These are phyloP conservation scores for Nannoperca australis DNA, from an alignment of 2,797 vertebrate genomes.

Conservation along the genomic window DNA sequence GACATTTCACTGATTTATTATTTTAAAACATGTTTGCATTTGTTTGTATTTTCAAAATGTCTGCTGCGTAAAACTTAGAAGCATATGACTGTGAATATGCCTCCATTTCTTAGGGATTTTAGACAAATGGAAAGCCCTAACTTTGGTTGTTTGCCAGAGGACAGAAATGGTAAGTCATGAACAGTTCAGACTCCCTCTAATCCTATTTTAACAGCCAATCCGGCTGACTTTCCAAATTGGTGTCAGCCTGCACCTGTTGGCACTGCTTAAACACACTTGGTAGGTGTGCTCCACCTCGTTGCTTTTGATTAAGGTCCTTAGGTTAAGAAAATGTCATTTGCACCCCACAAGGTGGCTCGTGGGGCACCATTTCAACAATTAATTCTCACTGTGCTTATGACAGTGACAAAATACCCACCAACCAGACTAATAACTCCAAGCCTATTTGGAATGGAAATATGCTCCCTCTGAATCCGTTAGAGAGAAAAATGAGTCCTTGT, in stretches of 20 bases:
- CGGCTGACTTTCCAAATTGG: slow-evolving; percentile 76
- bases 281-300: slow-evolving; percentile 77
- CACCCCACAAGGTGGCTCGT: slow-evolving; percentile 82
- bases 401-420: slow-evolving; percentile 87
- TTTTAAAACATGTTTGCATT: neutral
- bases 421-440: slow-evolving; percentile 84
- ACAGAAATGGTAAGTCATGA: slow-evolving; percentile 41
- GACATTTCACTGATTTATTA: neutral
- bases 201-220: slow-evolving; percentile 42
- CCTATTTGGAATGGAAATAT: slow-evolving; percentile 87
- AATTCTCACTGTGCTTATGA: slow-evolving; percentile 86
- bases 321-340: slow-evolving; percentile 92
- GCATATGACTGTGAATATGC: neutral
- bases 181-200: slow-evolving; percentile 9
- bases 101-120: neutral
- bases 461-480: slow-evolving; percentile 68
- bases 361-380: slow-evolving; percentile 86
- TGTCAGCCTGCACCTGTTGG: slow-evolving; percentile 74
- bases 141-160: slow-evolving; percentile 32
- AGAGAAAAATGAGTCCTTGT: slow-evolving; percentile 74
- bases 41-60: neutral
- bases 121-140: slow-evolving; percentile 2
- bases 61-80: neutral
- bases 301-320: slow-evolving; percentile 90
- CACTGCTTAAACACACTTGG: slow-evolving; percentile 56